Percentiles rank a stretch among this genome's conserved stretches.
phyloP scores from a whole-genome alignment of 2,113 vertebrate genomes.

The Gambusia affinis region DNA sequence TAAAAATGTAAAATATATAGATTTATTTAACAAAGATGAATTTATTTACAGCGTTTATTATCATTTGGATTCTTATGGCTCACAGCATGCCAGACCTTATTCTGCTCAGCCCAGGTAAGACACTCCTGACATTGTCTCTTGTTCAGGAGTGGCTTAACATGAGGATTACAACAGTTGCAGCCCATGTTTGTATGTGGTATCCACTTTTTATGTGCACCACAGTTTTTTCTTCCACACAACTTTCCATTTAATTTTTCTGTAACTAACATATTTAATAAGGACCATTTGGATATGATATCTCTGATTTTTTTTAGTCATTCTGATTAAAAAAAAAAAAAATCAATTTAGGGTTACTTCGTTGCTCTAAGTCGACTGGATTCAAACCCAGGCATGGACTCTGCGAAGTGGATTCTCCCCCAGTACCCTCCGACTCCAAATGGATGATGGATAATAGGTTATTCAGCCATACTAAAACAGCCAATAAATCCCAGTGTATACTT shows the following conservation, averaged over 20 bases:
- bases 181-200: not conserved
- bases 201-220: not conserved
- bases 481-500: no score
- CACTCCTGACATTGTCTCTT: not conserved
- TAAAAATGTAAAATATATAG: no score
- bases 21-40: no score
- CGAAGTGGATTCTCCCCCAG: no score
- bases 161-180: not conserved
- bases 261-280: not conserved
- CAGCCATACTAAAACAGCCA: no score
- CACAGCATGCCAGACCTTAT: not conserved
- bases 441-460: no score
- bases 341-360: no score
- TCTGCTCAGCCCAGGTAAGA: not conserved
- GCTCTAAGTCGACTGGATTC: no score
- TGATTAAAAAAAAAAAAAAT: not conserved
- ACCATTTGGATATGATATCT: no score
- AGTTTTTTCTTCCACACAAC: not conserved
- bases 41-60: no score
- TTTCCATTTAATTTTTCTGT: not conserved
- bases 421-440: no score
- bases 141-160: not conserved
- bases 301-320: not conserved
- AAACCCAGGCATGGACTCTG: not conserved
- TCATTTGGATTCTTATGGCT: no score